Evolutionary conservation across 2,113 vertebrate species (phyloP).

Genomic region (Mastomys natalensis): DNA sequence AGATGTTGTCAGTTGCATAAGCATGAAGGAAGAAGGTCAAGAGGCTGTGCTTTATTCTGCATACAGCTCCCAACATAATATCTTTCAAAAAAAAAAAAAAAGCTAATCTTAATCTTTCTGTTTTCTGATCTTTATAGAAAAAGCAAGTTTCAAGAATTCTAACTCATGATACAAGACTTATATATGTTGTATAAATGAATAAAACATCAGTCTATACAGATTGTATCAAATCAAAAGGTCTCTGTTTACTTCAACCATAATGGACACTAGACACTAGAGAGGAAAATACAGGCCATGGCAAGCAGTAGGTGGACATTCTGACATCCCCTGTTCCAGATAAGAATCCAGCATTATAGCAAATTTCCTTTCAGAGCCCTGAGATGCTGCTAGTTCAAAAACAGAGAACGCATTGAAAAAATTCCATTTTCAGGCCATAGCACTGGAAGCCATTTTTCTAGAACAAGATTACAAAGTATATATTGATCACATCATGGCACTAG

Average conservation of each 20-base stretch:
- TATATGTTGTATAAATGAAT: not conserved
- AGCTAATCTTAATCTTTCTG: not conserved
- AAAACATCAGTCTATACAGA: not conserved
- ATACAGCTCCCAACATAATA: not conserved
- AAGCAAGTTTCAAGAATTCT: conserved; percentile 14
- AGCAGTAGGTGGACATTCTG: not conserved
- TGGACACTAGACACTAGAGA: not conserved
- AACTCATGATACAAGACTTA: not conserved
- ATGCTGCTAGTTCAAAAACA: not conserved
- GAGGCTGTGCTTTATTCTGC: not conserved
- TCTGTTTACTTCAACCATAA: not conserved
- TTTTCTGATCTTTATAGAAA: not conserved
- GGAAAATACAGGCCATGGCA: not conserved
- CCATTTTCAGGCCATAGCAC: not conserved
- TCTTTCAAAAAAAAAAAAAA: not conserved
- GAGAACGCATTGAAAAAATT: not conserved
- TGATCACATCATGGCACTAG: not conserved
- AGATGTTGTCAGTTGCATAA: conserved; percentile 24
- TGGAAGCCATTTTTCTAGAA: not conserved
- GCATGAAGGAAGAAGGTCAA: not conserved
- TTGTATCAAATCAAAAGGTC: not conserved
- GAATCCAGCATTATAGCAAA: not conserved
- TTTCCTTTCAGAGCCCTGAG: not conserved
- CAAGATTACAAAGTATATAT: fast-evolving
- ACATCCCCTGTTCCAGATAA: not conserved